Evolutionary conservation across 2,888 invertebrate genomes (phyloP).

Genomic region (Eristalis intricaria): DNA sequence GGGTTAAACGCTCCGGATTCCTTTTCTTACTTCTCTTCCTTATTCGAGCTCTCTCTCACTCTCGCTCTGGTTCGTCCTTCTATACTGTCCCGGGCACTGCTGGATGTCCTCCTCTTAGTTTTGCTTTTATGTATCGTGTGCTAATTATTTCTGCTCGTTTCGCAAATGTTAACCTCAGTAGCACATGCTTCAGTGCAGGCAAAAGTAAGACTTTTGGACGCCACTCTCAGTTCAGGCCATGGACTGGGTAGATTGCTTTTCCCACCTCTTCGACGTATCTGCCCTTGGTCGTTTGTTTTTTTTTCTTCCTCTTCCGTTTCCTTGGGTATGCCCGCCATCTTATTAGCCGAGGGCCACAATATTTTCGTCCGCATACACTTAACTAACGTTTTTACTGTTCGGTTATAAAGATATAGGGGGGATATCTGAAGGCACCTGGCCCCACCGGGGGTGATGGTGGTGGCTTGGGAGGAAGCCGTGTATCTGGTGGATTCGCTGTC

Average conservation of each 20-base stretch:
- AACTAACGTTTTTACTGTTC: conserved; percentile 40
- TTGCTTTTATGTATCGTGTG: conserved; percentile 44
- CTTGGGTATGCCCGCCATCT: conserved; percentile 10
- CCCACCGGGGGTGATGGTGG: not conserved
- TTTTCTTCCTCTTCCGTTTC: not conserved
- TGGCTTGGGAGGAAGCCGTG: not conserved
- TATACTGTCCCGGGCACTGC: not conserved
- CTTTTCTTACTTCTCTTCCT: conserved; percentile 24
- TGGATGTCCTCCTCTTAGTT: not conserved
- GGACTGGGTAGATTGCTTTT: not conserved
- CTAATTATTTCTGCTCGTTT: conserved; percentile 67
- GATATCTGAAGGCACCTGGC: conserved; percentile 46
- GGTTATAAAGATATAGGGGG: not conserved
- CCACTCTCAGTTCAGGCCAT: not conserved
- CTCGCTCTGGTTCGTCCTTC: not conserved
- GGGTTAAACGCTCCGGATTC: conserved; percentile 56
- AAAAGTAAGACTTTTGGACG: conserved; percentile 19
- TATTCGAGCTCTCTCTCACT: not conserved
- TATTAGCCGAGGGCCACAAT: conserved; percentile 54
- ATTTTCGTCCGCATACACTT: conserved; percentile 50
- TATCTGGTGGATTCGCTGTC: conserved; percentile 45
- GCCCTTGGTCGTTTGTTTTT: not conserved
- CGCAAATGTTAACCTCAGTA: conserved; percentile 62
- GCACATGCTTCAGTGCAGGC: conserved; percentile 59
- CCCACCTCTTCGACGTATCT: not conserved